Percentiles rank a stretch among this genome's conserved stretches.
These are phyloP conservation scores for Craniophora ligustri DNA, from an alignment of 2,888 invertebrate species.

Conservation along the genomic window DNA sequence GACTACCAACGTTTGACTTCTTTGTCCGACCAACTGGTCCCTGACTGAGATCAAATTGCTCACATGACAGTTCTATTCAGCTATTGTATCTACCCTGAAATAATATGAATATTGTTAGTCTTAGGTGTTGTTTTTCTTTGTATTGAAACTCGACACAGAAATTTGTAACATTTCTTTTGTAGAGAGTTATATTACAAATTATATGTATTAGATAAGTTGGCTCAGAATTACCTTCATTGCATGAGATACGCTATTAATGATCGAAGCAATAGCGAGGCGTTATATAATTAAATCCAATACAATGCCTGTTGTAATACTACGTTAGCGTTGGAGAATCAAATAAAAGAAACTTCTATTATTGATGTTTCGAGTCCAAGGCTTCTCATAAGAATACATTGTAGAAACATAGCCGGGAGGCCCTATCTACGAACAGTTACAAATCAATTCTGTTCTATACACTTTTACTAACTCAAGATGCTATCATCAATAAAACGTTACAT, in stretches of 20 bases:
- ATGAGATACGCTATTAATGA: slow-evolving; percentile 34
- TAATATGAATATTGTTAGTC: slow-evolving; percentile 13
- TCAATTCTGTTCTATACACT: slow-evolving; percentile 18
- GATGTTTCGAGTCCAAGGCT: slow-evolving; percentile 19
- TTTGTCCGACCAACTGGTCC: slow-evolving; percentile 24
- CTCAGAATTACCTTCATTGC: slow-evolving; percentile 22
- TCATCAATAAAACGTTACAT: slow-evolving; percentile 7
- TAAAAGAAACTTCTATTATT: slow-evolving; percentile 40
- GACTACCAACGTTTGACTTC: slow-evolving; percentile 44
- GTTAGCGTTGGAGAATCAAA: slow-evolving; percentile 20
- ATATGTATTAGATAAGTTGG: background rate
- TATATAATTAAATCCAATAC: slow-evolving; percentile 36
- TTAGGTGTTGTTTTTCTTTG: slow-evolving; percentile 4
- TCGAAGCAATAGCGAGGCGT: slow-evolving; percentile 31
- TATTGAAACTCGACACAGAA: slow-evolving; percentile 5
- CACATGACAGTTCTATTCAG: slow-evolving; percentile 22
- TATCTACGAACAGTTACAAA: slow-evolving; percentile 35
- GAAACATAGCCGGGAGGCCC: slow-evolving; percentile 31
- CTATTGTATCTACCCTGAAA: slow-evolving; percentile 16
- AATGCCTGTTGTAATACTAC: slow-evolving; percentile 17
- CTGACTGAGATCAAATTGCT: slow-evolving; percentile 25
- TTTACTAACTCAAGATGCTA: slow-evolving; percentile 10
- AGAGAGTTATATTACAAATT: background rate
- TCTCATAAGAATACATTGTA: slow-evolving; percentile 19
- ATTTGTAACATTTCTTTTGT: background rate